Evolutionary conservation across 1,140 invertebrate species (phyloP).

Genomic region (Ericerus pela): DNA sequence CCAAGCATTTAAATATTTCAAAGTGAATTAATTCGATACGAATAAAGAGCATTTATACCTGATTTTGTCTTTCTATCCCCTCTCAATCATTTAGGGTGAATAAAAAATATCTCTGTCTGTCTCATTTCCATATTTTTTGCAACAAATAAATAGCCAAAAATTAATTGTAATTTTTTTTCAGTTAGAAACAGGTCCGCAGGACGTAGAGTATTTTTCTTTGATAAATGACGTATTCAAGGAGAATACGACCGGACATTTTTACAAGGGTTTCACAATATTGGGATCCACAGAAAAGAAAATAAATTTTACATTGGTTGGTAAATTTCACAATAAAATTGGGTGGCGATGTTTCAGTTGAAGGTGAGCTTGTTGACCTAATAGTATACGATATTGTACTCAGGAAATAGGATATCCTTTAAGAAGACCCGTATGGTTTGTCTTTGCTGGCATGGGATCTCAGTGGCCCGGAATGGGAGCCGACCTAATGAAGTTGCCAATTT

Average conservation of each 20-base stretch:
- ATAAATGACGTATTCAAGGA: slow-evolving; percentile 31
- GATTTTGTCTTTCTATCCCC: no score
- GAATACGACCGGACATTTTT: slow-evolving; percentile 30
- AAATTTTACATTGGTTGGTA: slow-evolving; percentile 1
- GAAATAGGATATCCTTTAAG: slow-evolving; percentile 17
- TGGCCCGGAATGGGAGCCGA: slow-evolving; percentile 48
- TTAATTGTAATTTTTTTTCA: no score
- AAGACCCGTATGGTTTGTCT: slow-evolving; percentile 47
- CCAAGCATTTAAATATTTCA: no score
- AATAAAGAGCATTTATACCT: no score
- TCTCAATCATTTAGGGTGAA: no score
- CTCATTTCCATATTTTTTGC: no score
- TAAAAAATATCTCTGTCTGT: no score
- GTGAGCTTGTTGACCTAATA: no score
- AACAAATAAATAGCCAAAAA: no score
- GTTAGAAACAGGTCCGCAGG: slow-evolving; percentile 18
- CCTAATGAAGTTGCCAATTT: slow-evolving; percentile 45
- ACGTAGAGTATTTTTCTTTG: slow-evolving; percentile 32
- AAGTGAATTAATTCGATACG: no score
- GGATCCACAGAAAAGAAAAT: slow-evolving; percentile 21
- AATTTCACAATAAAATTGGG: no score
- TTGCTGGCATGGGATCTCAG: slow-evolving; percentile 54
- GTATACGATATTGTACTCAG: not conserved
- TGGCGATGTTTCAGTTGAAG: no score
- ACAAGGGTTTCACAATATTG: slow-evolving; percentile 35